These are phyloP conservation scores for Eospalax fontanierii DNA, from an alignment of 2,797 vertebrate genomes.

Conservation along the genomic window DNA sequence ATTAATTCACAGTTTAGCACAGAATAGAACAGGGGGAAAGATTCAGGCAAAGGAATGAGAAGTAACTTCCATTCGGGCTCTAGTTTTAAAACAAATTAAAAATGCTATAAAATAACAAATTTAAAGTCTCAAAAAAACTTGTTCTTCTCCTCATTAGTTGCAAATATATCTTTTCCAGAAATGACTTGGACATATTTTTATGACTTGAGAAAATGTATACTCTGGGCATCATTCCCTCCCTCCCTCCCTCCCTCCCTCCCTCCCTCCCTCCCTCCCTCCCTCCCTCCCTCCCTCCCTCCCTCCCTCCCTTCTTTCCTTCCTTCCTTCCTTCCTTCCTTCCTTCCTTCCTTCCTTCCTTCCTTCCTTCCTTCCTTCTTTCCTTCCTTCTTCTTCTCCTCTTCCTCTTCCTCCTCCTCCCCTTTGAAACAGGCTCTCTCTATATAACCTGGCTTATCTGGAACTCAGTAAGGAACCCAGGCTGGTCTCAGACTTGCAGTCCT, in stretches of 20 bases:
- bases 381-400: background rate
- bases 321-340: background rate
- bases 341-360: background rate
- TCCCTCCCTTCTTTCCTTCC: background rate
- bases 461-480: background rate
- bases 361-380: background rate
- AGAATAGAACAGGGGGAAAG: background rate
- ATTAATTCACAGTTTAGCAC: too few relatives aligned
- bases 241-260: background rate
- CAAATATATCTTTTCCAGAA: background rate
- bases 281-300: background rate
- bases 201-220: too few relatives aligned
- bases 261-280: background rate
- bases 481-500: background rate
- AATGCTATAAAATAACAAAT: background rate
- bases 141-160: background rate
- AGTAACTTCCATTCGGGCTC: accelerated
- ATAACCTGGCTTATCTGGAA: background rate
- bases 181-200: background rate
- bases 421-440: too few relatives aligned
- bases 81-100: background rate
- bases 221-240: background rate
- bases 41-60: too few relatives aligned
- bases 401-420: background rate
- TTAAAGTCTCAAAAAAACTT: background rate